Evolutionary conservation across 2,113 vertebrate species (phyloP), one percentile per base, ranked within the genome.

Genomic region (Dolichotis patagonum): DNA sequence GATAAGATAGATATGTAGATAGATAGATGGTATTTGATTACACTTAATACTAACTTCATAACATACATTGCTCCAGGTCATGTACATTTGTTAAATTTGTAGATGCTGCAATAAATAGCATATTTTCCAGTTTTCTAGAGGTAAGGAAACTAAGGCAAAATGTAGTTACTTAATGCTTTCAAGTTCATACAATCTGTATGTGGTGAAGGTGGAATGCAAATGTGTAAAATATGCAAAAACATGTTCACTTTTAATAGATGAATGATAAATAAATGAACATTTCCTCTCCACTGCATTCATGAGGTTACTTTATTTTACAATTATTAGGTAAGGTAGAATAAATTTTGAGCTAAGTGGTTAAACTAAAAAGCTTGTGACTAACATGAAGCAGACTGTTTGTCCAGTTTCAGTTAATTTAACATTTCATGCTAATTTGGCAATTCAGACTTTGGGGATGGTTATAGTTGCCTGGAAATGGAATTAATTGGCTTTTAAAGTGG

Each of bases 341-440:
- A 86, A 84, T 54, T 56, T 58, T 43, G 46, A 24, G 41, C 60
- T 69, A 86, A 86, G 20, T 84, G 86, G 69, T 63, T 90, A 62
- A 93, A 71, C 85, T 85, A 65, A 95, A 95, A 97, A 52, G 62
- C 95, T 90, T 49, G 26, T 93, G 62, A 90, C 94, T 75, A 93
- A 81, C 67, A 49, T 2, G 90, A 83, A 30, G 73, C 84, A 97
- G 86, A 93, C 91, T 89, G 49, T n/a, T n/a, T n/a, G n/a, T 43
- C 35, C 65, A 93, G 73, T 95, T 95, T 87, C 90, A 83, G 78
- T 49, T 93, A 73, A 91, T 95, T 91, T 86, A 95, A 62, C 89
- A 91, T 93, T 94, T 96, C 67, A 83, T 87, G 84, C 73, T 87
- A 86, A 91, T 95, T 95, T 84, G 91, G 62, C 87, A 86, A 62